Conservation (phyloP, 2,113 vertebrate genomes). For the Brachyistius frenatus region DNA sequence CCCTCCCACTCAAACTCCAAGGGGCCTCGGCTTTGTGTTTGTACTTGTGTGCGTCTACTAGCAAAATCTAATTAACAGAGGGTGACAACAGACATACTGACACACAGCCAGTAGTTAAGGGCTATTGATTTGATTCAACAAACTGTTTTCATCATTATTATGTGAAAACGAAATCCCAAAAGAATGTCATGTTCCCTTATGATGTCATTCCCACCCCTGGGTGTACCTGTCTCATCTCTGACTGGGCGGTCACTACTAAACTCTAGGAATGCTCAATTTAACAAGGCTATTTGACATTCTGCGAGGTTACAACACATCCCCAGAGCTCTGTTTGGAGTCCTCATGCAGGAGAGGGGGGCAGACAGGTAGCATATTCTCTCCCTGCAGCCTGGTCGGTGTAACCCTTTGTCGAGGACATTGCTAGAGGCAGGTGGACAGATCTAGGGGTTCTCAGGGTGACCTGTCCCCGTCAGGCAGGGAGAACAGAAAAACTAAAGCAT, state of each 20-base stretch:
- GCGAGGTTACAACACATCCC: constrained; percentile 67
- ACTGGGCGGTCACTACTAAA: constrained; percentile 23
- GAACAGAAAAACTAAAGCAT: constrained; percentile 45
- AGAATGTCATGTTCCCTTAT: constrained; percentile 9
- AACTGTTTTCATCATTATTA: constrained; percentile 18
- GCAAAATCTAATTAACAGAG: constrained; percentile 40
- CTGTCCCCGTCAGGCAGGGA: constrained; percentile 56
- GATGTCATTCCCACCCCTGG: constrained; percentile 34
- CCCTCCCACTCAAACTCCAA: constrained; percentile 43
- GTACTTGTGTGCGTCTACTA: constrained; percentile 22
- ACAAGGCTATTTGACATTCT: constrained; percentile 70
- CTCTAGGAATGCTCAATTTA: constrained; percentile 24
- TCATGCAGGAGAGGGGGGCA: constrained; percentile 33
- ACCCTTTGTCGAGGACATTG: constrained; percentile 67
- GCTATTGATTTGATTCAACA: constrained; percentile 18
- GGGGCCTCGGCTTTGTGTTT: constrained; percentile 20
- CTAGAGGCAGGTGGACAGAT: constrained; percentile 67
- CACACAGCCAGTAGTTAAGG: constrained; percentile 18
- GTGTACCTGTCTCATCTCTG: constrained; percentile 14
- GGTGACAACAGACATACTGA: constrained; percentile 28
- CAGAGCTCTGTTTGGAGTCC: constrained; percentile 57
- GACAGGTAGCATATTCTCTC: constrained; percentile 71
- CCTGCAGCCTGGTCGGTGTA: constrained; percentile 52
- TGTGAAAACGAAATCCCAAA: constrained; percentile 27
- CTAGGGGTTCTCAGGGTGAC: constrained; percentile 74